Conservation (phyloP, 2,888 invertebrate species). For the Meta bourneti region DNA sequence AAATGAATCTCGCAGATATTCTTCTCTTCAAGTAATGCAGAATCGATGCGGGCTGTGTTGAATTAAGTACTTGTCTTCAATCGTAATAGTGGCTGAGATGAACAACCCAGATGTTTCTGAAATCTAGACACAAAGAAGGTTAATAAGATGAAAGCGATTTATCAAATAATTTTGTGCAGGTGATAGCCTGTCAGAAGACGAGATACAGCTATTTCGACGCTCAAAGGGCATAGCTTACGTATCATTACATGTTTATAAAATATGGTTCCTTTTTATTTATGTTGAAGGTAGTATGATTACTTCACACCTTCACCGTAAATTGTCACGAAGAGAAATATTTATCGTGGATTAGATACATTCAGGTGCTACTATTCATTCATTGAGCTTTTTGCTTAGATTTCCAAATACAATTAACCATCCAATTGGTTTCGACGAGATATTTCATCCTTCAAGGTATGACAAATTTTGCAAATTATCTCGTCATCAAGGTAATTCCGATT, state of each 20-base stretch:
- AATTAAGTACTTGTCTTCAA: conserved; percentile 26
- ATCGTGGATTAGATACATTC: too few species aligned
- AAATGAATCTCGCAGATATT: conserved; percentile 15
- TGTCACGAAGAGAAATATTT: too few species aligned
- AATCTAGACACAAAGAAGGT: conserved; percentile 63
- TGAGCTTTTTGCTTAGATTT: too few species aligned
- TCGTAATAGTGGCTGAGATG: conserved; percentile 22
- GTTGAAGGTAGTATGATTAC: too few species aligned
- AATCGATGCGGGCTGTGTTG: conserved; percentile 35
- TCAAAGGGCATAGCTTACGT: background rate
- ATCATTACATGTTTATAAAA: background rate
- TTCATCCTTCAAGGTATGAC: too few species aligned
- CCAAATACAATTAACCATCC: too few species aligned
- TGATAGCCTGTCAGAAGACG: background rate
- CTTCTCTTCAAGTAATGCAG: conserved; percentile 35
- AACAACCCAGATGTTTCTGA: conserved; percentile 69
- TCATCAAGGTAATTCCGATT: too few species aligned
- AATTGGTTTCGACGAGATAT: too few species aligned
- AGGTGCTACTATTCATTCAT: too few species aligned
- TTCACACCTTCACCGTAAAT: too few species aligned
- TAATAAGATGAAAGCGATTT: conserved; percentile 63
- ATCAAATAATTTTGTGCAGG: conserved; percentile 50
- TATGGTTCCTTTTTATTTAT: background rate
- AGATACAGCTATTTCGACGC: background rate
- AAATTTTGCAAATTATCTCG: too few species aligned